phyloP scores from a whole-genome alignment of 2,797 vertebrate species.

The Orestias chungarensis region DNA sequence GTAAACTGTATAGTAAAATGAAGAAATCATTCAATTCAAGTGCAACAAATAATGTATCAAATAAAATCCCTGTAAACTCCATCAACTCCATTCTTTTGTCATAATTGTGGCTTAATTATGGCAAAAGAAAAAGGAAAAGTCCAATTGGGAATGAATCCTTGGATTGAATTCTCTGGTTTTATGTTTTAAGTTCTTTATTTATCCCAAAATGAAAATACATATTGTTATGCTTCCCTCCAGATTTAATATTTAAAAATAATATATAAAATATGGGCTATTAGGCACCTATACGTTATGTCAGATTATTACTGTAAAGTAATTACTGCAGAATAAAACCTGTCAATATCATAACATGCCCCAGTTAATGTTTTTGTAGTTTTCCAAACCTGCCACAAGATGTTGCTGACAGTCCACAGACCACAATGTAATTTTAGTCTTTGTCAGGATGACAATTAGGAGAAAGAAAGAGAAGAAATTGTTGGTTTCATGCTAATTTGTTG shows the following conservation, averaged over 20 bases:
- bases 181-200: no score
- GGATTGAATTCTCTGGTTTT: not conserved
- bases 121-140: not conserved
- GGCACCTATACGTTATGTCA: no score
- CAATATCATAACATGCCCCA: not conserved
- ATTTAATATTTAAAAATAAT: no score
- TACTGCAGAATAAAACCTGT: not conserved
- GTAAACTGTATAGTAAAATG: no score
- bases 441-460: not conserved
- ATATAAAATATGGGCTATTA: not conserved
- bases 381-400: constrained; percentile 6
- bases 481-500: not conserved
- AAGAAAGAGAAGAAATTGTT: not conserved
- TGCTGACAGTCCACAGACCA: not conserved
- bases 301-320: no score
- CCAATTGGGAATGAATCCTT: not conserved
- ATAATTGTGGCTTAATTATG: not conserved
- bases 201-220: no score
- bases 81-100: no score
- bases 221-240: no score
- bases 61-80: not conserved
- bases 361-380: not conserved
- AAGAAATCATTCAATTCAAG: no score
- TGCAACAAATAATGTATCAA: not conserved
- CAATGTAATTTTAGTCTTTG: not conserved